Base-by-base conservation (phyloP, 2,113 vertebrate genomes). In the Cyprinodon variegatus region DNA sequence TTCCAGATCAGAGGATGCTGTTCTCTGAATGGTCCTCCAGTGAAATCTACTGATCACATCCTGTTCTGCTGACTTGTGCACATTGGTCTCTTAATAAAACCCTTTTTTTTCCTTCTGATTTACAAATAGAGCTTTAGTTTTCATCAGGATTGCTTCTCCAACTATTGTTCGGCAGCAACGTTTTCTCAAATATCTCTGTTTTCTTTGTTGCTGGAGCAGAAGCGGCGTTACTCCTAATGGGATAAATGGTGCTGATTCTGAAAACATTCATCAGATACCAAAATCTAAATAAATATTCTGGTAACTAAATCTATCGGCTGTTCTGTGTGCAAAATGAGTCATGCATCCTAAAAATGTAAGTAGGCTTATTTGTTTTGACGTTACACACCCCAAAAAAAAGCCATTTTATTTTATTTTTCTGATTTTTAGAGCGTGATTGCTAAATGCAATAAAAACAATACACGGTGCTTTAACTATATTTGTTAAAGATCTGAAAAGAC, bases 1-100 rank as follows among this genome's bases (percentile, higher is more conserved):
- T 53, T 41, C 61, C 45, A 38, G 74, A 57, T 45, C 75, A 65
- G 69, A 7, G 14, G 64, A 64, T 75, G 4, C 73, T 61, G 62
- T 41, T 63, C 43, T 46, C 46, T 53, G 20, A 22, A 12, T 14
- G 4, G 11, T 9, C 22, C 46, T 20, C 68, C 20, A 53, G 38
- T 60, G 39, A 9, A 20, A 37, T 46, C 60, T 29, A 66, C 20
- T 57, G 50, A n/a, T 10, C 7, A n/a, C 8, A 84, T 89, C 77
- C 74, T 77, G n/a, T 88, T 86, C 66, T 83, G 86, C 86, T 89
- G 85, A 92, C 82, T 79, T 84, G 84, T 79, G 78, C 83, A 70
- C 72, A 70, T 46, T 81, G 62, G 76, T 11, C 50, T 57, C n/a
- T 57, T 15, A 57, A 2, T 57, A 57, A 20, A n/a, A 57, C n/a